Conservation (phyloP, 2,113 vertebrate genomes). For the Tapirus terrestris region DNA sequence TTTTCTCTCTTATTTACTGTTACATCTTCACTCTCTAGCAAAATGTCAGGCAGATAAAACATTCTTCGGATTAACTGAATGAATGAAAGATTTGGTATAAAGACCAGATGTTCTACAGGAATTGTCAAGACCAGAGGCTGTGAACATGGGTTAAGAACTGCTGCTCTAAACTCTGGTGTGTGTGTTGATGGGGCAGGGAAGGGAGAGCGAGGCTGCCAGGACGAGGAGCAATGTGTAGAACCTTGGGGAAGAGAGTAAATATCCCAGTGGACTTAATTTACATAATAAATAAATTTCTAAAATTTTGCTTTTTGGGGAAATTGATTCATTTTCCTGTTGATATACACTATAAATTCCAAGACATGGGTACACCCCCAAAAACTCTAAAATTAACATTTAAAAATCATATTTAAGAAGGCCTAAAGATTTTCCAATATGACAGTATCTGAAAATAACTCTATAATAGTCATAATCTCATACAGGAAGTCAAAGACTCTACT, state of each 20-base stretch:
- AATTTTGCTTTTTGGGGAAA: background rate
- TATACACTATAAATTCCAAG: background rate
- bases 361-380: background rate
- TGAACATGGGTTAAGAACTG: background rate
- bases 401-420: background rate
- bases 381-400: background rate
- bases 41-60: background rate
- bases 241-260: background rate
- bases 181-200: rapidly evolving
- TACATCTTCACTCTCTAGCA: background rate
- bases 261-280: background rate
- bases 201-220: background rate
- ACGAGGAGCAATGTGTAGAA: background rate
- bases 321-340: background rate
- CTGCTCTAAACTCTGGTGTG: background rate
- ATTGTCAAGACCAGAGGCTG: background rate
- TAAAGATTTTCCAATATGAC: background rate
- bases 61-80: background rate
- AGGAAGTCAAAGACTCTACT: background rate
- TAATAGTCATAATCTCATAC: background rate
- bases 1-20: background rate
- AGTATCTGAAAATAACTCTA: background rate
- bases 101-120: background rate
- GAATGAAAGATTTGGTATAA: background rate
- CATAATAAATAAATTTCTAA: background rate